These are phyloP conservation scores for Ichneumoninae sp. DNA, from an alignment of 2,888 invertebrate species.

Conservation along the genomic window DNA sequence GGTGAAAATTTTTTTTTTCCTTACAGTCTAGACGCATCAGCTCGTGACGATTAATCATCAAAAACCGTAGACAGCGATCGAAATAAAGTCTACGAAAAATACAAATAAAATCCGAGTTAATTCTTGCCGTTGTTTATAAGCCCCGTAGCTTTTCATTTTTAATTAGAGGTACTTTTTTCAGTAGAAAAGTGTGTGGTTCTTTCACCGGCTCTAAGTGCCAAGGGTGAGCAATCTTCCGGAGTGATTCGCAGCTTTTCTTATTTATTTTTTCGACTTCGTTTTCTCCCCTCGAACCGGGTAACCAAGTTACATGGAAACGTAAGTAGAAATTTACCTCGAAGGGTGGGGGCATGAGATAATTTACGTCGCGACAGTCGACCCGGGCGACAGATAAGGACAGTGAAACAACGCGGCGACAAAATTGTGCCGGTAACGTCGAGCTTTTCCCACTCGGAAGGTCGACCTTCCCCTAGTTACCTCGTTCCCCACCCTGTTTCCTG, in stretches of 20 bases:
- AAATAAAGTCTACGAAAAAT: not conserved
- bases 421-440: slow-evolving; percentile 6
- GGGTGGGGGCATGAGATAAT: not conserved
- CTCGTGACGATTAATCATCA: too few relatives aligned
- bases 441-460: slow-evolving; percentile 18
- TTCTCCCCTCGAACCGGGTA: not conserved
- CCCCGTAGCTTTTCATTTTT: not conserved
- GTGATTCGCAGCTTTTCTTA: slow-evolving; percentile 1
- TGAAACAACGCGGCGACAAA: slow-evolving; percentile 26
- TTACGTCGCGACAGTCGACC: not conserved
- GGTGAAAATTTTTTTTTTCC: too few relatives aligned
- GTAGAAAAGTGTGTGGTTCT: not conserved
- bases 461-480: slow-evolving; percentile 40
- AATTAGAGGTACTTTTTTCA: not conserved
- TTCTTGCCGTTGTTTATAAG: not conserved
- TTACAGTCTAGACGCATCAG: too few relatives aligned
- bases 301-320: not conserved
- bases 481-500: slow-evolving; percentile 19
- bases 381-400: slow-evolving; percentile 3
- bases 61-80: not conserved
- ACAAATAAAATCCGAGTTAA: not conserved
- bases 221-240: not conserved
- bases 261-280: not conserved
- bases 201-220: not conserved
- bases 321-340: slow-evolving; percentile 13